Conservation (phyloP, 2,888 invertebrate genomes). For the Polyommatus iphigenia region DNA sequence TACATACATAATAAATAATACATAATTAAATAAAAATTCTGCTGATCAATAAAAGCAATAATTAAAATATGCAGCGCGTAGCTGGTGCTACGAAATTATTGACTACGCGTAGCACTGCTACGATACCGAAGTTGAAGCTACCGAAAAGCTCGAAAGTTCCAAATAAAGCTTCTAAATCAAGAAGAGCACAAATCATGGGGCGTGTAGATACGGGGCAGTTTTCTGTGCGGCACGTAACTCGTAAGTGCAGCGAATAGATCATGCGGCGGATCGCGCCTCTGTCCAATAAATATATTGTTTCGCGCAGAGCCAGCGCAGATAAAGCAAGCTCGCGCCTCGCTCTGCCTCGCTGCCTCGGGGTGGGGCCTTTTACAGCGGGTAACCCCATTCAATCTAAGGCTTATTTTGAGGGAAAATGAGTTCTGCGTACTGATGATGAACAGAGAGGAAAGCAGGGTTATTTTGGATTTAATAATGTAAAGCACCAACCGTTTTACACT, state of each 20-base stretch:
- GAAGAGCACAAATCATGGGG: constrained; percentile 28
- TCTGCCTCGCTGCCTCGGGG: constrained; percentile 63
- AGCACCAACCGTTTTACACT: too few species aligned
- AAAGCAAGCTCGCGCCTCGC: constrained; percentile 79
- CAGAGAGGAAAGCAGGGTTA: too few species aligned
- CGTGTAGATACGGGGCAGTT: constrained; percentile 39
- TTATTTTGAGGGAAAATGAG: too few species aligned
- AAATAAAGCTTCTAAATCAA: constrained; percentile 26
- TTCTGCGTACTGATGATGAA: too few species aligned
- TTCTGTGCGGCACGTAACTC: constrained; percentile 50
- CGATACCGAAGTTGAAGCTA: background rate
- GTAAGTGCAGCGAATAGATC: constrained; percentile 70
- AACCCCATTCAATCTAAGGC: too few species aligned
- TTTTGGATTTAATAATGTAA: too few species aligned
- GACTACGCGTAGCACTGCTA: background rate
- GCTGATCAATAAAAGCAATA: too few species aligned
- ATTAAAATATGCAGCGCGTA: background rate
- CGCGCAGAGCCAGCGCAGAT: constrained; percentile 77
- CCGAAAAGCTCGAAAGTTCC: constrained; percentile 18
- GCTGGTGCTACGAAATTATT: background rate
- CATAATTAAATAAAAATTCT: too few species aligned
- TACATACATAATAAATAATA: too few species aligned
- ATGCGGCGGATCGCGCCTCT: constrained; percentile 68
- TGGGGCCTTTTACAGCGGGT: constrained; percentile 48
- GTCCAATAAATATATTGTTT: constrained; percentile 81